Evolutionary conservation across 2,797 vertebrate species (phyloP), one percentile per base, ranked within the genome.

Genomic region (Myoxocephalus aenaeus): DNA sequence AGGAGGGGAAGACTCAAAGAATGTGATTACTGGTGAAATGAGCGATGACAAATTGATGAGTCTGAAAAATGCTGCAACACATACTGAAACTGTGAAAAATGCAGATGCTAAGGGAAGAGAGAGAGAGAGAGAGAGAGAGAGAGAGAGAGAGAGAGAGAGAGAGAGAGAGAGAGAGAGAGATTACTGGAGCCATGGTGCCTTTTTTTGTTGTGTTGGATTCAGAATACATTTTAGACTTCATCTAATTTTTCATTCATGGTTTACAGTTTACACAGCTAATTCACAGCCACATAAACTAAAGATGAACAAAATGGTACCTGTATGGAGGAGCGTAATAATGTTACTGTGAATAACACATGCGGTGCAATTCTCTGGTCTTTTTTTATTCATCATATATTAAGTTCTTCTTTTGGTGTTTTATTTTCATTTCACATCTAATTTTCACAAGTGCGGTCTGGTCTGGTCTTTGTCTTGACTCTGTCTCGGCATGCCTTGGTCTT

Each of bases 321-420:
- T 61, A 20, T 34, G 42, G 51, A 79, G 38, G 69, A 82, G 63
- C 80, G 40, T 36, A 69, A 65, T 46, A 53, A 40, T 7, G 1
- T 82, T 53, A 63, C 58, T 65, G 48, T 82, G 67, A 85, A 86
- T 67, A 80, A 89, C 85, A 85, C 84, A 81, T 86, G 82, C 70
- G 58, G 63, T 75, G 73, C 34, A 79, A 87, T 77, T 86, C 66
- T 86, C 66, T 65, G 44, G 48, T 81, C 17, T 76, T 77, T 75
- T 53, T 85, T 88, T 79, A 81, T 87, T 86, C 27, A 40, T 64
- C 73, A 79, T 71, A 53, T 57, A 50, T 65, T 65, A 46, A 57
- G 51, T 75, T 81, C 32, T 29, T 79, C 27, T 80, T 22, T 65
- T 0, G 18, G 7, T 27, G 8, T 68, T 94, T 79, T 2, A 27